A percentile compares a stretch with the other conserved stretches of the same genome.
phyloP scores from a whole-genome alignment of 2,797 vertebrate genomes.

The Melanotaenia pygmaea region DNA sequence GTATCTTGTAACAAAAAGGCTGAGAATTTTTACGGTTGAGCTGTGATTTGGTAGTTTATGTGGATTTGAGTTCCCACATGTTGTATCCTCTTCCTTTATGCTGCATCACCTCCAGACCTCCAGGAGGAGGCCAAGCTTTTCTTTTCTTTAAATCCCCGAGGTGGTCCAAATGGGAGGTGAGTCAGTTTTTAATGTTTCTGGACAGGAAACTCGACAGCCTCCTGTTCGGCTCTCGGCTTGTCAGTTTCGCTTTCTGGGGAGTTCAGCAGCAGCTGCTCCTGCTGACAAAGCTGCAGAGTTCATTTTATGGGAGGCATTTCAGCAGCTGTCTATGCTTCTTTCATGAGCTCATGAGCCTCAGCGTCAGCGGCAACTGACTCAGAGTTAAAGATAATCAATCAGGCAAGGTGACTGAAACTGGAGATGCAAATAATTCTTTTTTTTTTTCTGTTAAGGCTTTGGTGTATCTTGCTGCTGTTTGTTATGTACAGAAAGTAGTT shows the following conservation, averaged over 20 bases:
- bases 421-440: not conserved
- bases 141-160: conserved; percentile 8
- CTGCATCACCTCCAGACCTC: not conserved
- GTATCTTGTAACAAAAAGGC: conserved; percentile 15
- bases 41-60: conserved; percentile 13
- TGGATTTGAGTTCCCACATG: not conserved
- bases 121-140: not conserved
- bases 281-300: conserved; percentile 18
- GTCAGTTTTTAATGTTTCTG: conserved; percentile 22
- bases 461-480: not conserved
- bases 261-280: not conserved
- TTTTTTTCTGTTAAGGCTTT: not conserved
- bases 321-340: conserved; percentile 26
- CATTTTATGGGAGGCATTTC: conserved; percentile 18
- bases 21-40: conserved; percentile 7
- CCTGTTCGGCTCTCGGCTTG: not conserved
- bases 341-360: not conserved
- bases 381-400: not conserved
- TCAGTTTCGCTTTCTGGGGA: conserved; percentile 25
- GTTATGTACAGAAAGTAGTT: not conserved
- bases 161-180: not conserved
- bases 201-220: conserved; percentile 24
- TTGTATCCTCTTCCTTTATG: not conserved
- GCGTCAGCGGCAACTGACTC: not conserved
- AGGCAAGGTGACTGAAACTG: not conserved